Evolutionary conservation across 2,113 vertebrate species (phyloP), one percentile per base, ranked within the genome.

Genomic region (Myxocyprinus asiaticus): DNA sequence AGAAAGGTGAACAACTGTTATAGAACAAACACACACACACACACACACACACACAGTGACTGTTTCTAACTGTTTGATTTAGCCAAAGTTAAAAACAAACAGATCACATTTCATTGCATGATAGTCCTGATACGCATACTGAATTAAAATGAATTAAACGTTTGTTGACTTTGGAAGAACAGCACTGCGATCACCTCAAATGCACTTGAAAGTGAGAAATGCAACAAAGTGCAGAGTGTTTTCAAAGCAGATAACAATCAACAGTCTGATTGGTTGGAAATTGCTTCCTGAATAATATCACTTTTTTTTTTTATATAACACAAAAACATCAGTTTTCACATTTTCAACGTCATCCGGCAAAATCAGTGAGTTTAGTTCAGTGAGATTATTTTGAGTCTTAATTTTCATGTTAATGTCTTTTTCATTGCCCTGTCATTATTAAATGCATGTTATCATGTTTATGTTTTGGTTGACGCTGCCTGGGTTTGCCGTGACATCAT

Each of bases 51-150:
- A 17, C 8, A 2, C 56, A 3, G 47, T 0, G 4, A 6, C 12
- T 6, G n/a, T 17, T 50, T 76, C 48, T 9, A 64, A 47, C 68
- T n/a, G 74, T 58, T 80, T 66, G 67, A 64, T 64, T 62, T 3
- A 53, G n/a, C 14, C 58, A 45, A 0, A 0, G 50, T 4, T n/a
- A 44, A 67, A 72, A 72, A 77, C 72, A 77, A 65, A 17, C 64
- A 75, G 74, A 80, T 80, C 10, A n/a, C 2, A 55, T 83, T 83
- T 83, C 78, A 63, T 33, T 42, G 65, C 69, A 9, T 33, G 6
- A n/a, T 67, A 68, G 51, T 65, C 68, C 47, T 5, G 51, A n/a
- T 43, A 10, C 78, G 47, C 50, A 55, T 72, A 61, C 70, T 83
- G 78, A 80, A 10, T 83, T 4, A 17, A 59, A 73, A 67, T 73